Conservation (phyloP, 2,888 invertebrate genomes). For the Uloborus plumipes region DNA sequence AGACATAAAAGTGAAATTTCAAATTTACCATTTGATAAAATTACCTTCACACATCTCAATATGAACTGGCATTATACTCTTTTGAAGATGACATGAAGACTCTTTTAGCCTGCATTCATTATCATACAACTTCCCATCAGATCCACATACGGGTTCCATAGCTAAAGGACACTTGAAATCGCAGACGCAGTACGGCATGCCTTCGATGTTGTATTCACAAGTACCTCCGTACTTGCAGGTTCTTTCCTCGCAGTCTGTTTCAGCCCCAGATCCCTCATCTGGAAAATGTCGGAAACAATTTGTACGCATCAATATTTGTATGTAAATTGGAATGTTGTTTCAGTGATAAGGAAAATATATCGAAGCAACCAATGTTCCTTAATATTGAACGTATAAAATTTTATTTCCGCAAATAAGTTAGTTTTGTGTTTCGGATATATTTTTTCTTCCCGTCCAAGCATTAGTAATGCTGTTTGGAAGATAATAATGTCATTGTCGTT, state of each 20-base stretch:
- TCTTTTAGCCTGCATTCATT: constrained; percentile 88
- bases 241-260: constrained; percentile 67
- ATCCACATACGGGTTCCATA: constrained; percentile 83
- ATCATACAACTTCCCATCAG: constrained; percentile 84
- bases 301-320: no score
- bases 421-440: no score
- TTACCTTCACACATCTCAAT: constrained; percentile 64
- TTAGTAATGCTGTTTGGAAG: no score
- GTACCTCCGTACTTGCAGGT: constrained; percentile 76
- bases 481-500: no score
- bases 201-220: constrained; percentile 78
- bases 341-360: no score
- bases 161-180: constrained; percentile 48
- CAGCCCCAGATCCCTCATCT: constrained; percentile 56
- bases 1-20: no score
- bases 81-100: constrained; percentile 78
- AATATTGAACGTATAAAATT: no score
- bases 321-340: no score
- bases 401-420: no score
- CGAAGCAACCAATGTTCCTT: no score
- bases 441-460: no score
- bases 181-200: constrained; percentile 83
- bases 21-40: no score
- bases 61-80: constrained; percentile 44
- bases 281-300: neutral